Conservation (phyloP, 2,797 vertebrate genomes). For the Poecilia picta region DNA sequence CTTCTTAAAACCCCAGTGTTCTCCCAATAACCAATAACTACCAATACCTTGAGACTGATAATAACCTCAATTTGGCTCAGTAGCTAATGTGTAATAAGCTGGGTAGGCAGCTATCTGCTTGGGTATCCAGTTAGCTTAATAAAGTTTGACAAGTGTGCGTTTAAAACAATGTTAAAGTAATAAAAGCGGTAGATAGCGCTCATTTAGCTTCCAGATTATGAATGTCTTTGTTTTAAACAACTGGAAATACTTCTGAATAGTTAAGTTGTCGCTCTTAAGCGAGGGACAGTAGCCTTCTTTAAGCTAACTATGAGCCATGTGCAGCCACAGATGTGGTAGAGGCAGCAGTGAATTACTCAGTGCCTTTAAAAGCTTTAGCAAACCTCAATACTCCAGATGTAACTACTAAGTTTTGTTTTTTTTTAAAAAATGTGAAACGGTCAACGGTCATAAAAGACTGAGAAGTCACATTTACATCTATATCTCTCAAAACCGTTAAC, state of each 20-base stretch:
- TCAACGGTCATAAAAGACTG: not conserved
- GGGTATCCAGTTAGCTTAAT: not conserved
- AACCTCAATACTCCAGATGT: not conserved
- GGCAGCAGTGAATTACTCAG: not conserved
- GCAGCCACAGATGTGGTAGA: not conserved
- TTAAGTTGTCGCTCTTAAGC: not conserved
- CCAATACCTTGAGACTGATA: not conserved
- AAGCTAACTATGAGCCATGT: not conserved
- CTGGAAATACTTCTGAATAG: not conserved
- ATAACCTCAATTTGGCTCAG: not conserved
- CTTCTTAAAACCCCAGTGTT: not conserved
- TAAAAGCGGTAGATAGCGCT: not conserved
- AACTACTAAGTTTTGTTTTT: not conserved
- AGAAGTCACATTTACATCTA: slow-evolving; percentile 23
- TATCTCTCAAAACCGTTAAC: slow-evolving; percentile 43
- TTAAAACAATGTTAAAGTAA: not conserved
- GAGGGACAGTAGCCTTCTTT: not conserved
- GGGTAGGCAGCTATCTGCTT: not conserved
- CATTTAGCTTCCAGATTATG: not conserved
- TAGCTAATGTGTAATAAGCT: not conserved
- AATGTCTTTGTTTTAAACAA: not conserved
- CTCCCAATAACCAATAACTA: not conserved
- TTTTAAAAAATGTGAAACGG: not conserved
- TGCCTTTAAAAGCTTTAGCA: not conserved
- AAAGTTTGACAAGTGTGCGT: not conserved